Evolutionary conservation across 2,888 invertebrate genomes (phyloP), one percentile per base, ranked within the genome.

Genomic region (Dryocosmus kuriphilus): DNA sequence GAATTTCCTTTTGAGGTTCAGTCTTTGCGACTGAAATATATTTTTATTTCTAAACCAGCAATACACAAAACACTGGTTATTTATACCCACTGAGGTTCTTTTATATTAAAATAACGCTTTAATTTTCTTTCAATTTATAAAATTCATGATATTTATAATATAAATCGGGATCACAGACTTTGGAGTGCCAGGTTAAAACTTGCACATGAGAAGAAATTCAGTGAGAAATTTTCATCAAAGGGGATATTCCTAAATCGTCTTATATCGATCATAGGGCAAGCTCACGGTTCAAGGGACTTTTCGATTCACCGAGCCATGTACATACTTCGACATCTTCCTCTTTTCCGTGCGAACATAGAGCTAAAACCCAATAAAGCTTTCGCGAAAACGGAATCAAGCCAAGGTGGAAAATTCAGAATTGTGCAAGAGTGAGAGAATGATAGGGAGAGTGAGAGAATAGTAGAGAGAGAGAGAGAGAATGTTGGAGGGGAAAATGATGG

Each of bases 231-330:
- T 22, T 22, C 35, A 63, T 38, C 63, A 63, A 9, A 35, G 63
- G n/a, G 38, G 30, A 38, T 63, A 63, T 63, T 63, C 38, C 38
- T 38, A 35, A 63, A 63, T 63, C 22, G 63, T 38, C 63, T 63
- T 63, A 63, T 22, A 63, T 63, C 35, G 63, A 63, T 63, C 22
- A 63, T 35, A 63, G 38, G 38, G 35, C 22, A 63, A 35, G 22
- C n/a, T 63, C 63, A 38, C 35, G 63, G 63, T 35, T 35, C 63
- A 35, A 11, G 9, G 35, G 22, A 35, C 63, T 38, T 63, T 63
- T 35, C 24, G 63, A n/a, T 63, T 63, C 38, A 38, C 38, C 22
- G 32, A 63, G 22, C 63, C 22, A 55, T 55, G 3, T 22, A 46
- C 35, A 35, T 46, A 55, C 3, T 57, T 57, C 24, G 16, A 38